A percentile compares a stretch with the other conserved stretches of the same genome.
These are phyloP conservation scores for Cynaeus angustus DNA, from an alignment of 2,888 invertebrate genomes.

Conservation along the genomic window DNA sequence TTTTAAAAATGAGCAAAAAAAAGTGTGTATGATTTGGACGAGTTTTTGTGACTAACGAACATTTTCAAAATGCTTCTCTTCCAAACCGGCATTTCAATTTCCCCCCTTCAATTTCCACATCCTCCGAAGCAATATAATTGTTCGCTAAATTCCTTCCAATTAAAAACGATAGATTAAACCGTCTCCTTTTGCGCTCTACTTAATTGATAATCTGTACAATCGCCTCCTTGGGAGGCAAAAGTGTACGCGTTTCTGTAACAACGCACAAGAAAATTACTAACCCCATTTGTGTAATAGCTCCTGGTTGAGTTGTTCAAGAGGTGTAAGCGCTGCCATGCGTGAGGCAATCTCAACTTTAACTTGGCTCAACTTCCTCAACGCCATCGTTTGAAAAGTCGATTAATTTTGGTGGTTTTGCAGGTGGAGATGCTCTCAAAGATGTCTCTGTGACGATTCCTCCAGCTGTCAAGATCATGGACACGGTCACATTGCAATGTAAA, in stretches of 20 bases:
- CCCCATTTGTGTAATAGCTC: constrained; percentile 54
- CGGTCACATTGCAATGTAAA: constrained; percentile 83
- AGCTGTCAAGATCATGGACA: constrained; percentile 82
- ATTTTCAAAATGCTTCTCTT: no score
- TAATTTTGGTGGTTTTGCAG: constrained; percentile 66
- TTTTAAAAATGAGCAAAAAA: no score
- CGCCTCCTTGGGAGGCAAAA: constrained; percentile 42
- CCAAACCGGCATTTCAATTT: no score
- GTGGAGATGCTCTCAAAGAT: constrained; percentile 78
- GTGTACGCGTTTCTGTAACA: constrained; percentile 33
- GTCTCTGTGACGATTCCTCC: constrained; percentile 82
- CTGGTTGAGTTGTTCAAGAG: constrained; percentile 54
- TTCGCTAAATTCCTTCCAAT: constrained; percentile 19
- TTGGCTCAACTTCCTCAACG: constrained; percentile 20
- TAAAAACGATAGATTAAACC: constrained; percentile 23
- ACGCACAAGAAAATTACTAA: constrained; percentile 52
- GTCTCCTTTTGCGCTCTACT: constrained; percentile 14
- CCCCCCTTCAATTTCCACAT: neutral
- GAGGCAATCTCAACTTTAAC: constrained; percentile 39
- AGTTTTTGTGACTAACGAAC: no score
- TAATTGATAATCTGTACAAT: constrained; percentile 47
- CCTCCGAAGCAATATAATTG: neutral
- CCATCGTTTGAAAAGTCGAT: constrained; percentile 44
- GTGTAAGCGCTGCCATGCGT: constrained; percentile 53
- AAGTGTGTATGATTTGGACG: no score